Evolutionary conservation across 2,113 vertebrate species (phyloP), one percentile per base, ranked within the genome.

Genomic region (Prinia subflava): DNA sequence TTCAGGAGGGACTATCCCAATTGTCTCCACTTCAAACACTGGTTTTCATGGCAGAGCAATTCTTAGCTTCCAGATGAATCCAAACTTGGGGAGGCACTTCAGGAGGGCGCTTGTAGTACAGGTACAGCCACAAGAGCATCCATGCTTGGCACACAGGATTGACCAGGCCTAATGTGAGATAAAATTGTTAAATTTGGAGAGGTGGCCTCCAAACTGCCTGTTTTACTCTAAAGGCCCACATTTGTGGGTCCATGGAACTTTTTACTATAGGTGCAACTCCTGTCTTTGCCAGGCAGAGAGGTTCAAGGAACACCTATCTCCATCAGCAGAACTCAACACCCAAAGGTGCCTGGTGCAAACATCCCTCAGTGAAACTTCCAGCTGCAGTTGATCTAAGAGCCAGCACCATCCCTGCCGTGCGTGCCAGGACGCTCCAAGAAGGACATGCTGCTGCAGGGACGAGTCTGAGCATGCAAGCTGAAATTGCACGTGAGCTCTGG

Each of bases 61-160:
- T 62, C 59, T 77, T n/a, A 53, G 42, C 25, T 78, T 67, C 17
- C 33, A 46, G 30, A 20, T 28, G 37, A 69, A 90, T 35, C 23
- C 47, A 59, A 50, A 18, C 15, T 50, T 59, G 56, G 39, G 23
- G 17, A 67, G 20, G 15, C 17, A 31, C 31, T 53, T 19, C 23
- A 47, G 16, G 6, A 21, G 1, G 11, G 25, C 20, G 65, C 22
- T 27, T 22, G 3, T 10, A n/a, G 10, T 39, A 33, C 50, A 71
- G 33, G 35, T 39, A 31, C 21, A 56, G 35, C 41, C 59, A 24
- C 1, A 2, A 55, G 23, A 25, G 6, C 0, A 1, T 20, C 25
- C 1, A 0, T n/a, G 25, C 24, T 75, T 2, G 4, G 47, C 39
- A 19, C 1, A 0, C 13, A 56, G 67, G 46, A 30, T 37, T 5